Conservation (phyloP, 2,888 invertebrate species). For the Fabriciana adippe region DNA sequence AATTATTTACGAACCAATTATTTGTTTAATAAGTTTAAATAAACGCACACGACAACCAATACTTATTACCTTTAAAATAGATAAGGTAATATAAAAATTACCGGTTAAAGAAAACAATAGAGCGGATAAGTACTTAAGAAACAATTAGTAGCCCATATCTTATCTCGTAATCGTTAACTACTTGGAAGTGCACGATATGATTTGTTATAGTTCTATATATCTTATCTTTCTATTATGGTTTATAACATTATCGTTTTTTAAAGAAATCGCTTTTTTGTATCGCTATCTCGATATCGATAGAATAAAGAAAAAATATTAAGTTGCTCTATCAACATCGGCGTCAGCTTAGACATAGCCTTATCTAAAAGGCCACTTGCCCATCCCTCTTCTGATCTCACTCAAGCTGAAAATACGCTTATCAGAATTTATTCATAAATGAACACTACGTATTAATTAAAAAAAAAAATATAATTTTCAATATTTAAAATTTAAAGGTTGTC, state of each 20-base stretch:
- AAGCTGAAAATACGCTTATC: constrained; percentile 14
- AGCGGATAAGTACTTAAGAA: constrained; percentile 19
- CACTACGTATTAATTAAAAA: not conserved
- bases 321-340: constrained; percentile 13
- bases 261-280: not conserved
- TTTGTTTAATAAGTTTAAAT: not conserved
- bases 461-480: no score
- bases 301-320: not conserved
- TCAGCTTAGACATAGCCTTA: constrained; percentile 15
- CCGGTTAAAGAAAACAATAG: constrained; percentile 17
- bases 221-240: constrained; percentile 19
- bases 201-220: constrained; percentile 29
- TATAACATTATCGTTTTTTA: not conserved
- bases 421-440: constrained; percentile 2
- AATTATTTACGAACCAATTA: constrained; percentile 3
- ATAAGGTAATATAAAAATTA: no score
- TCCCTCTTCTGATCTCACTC: constrained; percentile 7
- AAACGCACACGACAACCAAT: not conserved
- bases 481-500: no score
- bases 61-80: no score
- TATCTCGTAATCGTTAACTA: constrained; percentile 31
- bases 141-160: constrained; percentile 31
- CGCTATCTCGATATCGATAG: not conserved
- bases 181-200: constrained; percentile 27
- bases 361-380: constrained; percentile 18